phyloP scores from a whole-genome alignment of 2,797 vertebrate species.

The Microctenopoma lineatum region DNA sequence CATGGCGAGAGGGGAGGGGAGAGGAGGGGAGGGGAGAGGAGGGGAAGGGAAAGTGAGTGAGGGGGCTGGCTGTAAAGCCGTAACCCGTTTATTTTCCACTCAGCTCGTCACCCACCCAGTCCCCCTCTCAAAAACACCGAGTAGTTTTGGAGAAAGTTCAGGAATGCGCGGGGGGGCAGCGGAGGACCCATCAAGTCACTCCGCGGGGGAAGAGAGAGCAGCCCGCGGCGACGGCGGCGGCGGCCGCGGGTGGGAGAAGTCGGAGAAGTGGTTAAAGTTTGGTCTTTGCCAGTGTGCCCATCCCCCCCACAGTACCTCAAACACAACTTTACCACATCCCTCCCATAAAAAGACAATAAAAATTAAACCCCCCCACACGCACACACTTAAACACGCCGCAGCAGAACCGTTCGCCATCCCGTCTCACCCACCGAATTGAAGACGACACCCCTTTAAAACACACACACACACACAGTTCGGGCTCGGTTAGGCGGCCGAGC shows the following conservation, averaged over 20 bases:
- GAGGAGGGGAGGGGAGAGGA: neutral
- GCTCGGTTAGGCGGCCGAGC: constrained; percentile 20
- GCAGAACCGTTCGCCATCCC: constrained; percentile 16
- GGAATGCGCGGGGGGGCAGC: constrained; percentile 53
- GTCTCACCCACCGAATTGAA: constrained; percentile 40
- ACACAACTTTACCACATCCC: constrained; percentile 75
- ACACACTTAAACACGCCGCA: constrained; percentile 44
- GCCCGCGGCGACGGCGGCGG: constrained; percentile 42
- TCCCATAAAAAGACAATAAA: constrained; percentile 42
- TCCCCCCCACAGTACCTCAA: constrained; percentile 78
- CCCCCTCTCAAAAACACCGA: neutral
- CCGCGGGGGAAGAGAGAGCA: constrained; percentile 24
- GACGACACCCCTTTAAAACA: constrained; percentile 17
- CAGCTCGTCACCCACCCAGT: neutral
- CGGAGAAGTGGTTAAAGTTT: constrained; percentile 86
- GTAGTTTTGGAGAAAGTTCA: constrained; percentile 60
- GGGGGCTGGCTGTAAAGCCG: constrained; percentile 50
- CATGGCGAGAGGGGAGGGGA: constrained; percentile 56
- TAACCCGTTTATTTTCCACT: constrained; percentile 69
- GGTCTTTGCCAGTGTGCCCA: constrained; percentile 74
- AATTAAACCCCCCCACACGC: constrained; percentile 51
- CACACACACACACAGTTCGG: constrained; percentile 11
- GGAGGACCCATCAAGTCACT: constrained; percentile 37
- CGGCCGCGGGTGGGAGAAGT: constrained; percentile 42
- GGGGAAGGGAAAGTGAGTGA: too few species aligned